phyloP scores from a whole-genome alignment of 2,113 vertebrate species.

The Bujurquina vittata region DNA sequence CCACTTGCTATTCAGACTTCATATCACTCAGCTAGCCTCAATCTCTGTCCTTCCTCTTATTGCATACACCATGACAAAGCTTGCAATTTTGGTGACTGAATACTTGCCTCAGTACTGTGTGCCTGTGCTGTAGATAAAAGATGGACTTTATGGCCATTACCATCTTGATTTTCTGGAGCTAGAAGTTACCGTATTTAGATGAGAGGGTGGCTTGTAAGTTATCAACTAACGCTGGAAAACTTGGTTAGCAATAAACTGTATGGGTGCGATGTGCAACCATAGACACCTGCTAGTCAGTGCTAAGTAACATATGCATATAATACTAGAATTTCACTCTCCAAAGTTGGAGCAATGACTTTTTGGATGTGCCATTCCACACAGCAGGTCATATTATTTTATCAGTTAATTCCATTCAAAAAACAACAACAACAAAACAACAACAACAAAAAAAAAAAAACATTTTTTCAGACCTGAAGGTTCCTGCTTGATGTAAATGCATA shows the following conservation, averaged over 20 bases:
- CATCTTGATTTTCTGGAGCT: background rate
- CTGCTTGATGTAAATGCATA: background rate
- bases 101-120: background rate
- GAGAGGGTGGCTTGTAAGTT: no score
- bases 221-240: background rate
- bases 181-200: background rate
- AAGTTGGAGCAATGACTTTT: background rate
- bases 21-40: slow-evolving; percentile 64
- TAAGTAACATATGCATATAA: background rate
- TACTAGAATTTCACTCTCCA: background rate
- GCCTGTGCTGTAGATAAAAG: background rate
- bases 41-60: slow-evolving; percentile 45
- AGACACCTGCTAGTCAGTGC: background rate
- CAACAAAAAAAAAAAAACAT: background rate
- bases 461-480: background rate
- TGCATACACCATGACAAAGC: slow-evolving; percentile 51
- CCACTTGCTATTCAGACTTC: slow-evolving; percentile 62
- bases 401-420: background rate
- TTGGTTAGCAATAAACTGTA: background rate
- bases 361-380: background rate
- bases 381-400: background rate
- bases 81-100: slow-evolving; percentile 44
- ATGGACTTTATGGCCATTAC: background rate
- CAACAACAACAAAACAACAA: background rate
- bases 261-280: background rate